These are phyloP conservation scores for Podarcis muralis DNA, from an alignment of 2,113 vertebrate genomes.

Conservation along the genomic window DNA sequence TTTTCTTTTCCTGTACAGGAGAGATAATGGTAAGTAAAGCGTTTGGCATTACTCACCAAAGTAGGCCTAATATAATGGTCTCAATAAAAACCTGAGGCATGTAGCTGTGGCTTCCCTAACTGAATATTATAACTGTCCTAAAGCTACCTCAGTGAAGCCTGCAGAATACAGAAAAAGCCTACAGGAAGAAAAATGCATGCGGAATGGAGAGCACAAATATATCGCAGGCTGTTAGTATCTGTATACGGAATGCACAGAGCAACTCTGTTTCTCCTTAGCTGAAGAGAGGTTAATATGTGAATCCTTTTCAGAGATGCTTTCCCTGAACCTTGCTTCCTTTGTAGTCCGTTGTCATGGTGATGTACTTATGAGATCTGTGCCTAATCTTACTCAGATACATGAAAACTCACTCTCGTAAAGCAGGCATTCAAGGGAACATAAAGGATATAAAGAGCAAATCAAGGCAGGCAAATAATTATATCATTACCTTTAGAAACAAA, in stretches of 20 bases:
- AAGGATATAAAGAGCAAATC: neutral
- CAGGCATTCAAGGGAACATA: conserved; percentile 1
- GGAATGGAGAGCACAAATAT: neutral
- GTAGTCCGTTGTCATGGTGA: conserved; percentile 30
- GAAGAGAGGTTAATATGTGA: conserved; percentile 18
- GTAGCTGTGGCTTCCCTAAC: neutral
- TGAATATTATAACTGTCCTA: conserved; percentile 13
- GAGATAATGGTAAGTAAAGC: conserved; percentile 1
- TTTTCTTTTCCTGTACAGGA: neutral
- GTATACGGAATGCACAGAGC: neutral
- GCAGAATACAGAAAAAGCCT: conserved; percentile 3
- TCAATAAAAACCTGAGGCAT: conserved; percentile 21
- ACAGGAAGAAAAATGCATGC: neutral
- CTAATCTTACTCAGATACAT: conserved; percentile 18
- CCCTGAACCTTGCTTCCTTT: conserved; percentile 5
- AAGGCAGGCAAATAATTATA: neutral
- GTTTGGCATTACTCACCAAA: conserved; percentile 11
- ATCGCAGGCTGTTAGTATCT: neutral
- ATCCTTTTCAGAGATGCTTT: conserved; percentile 1
- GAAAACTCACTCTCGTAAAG: neutral
- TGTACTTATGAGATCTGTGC: neutral
- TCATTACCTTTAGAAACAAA: neutral
- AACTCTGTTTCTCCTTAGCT: neutral
- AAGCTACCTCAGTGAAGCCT: neutral
- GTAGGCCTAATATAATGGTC: conserved; percentile 1